phyloP scores from a whole-genome alignment of 2,888 invertebrate genomes.

The Drosophila paranaensis region DNA sequence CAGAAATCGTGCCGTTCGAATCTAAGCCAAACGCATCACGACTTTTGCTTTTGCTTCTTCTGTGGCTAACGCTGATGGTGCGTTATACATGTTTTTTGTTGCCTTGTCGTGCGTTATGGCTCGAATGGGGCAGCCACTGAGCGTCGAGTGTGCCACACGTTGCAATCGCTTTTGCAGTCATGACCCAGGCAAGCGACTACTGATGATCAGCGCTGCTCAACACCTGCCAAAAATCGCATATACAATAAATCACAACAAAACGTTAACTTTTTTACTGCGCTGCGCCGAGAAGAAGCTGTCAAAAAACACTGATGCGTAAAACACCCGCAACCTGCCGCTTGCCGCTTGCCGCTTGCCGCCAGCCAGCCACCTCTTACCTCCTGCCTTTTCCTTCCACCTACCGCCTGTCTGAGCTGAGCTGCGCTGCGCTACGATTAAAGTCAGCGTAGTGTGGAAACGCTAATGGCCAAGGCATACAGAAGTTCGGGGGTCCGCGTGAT shows the following conservation, averaged over 20 bases:
- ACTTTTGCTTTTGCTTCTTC: conserved; percentile 55
- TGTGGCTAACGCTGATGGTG: conserved; percentile 30
- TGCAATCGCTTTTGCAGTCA: conserved; percentile 57
- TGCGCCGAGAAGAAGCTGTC: conserved; percentile 57
- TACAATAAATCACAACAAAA: conserved; percentile 61
- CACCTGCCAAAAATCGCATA: conserved; percentile 67
- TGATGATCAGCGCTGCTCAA: conserved; percentile 50
- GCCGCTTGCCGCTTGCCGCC: neutral
- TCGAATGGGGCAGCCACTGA: conserved; percentile 67
- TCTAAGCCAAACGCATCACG: conserved; percentile 83
- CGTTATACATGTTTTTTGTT: conserved; percentile 44
- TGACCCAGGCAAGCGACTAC: conserved; percentile 4
- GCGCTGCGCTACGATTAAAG: conserved; percentile 74
- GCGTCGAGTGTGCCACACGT: conserved; percentile 80
- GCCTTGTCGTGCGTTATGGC: conserved; percentile 61
- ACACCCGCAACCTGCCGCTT: conserved; percentile 59
- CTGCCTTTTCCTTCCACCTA: conserved; percentile 1
- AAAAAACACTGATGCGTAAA: conserved; percentile 70
- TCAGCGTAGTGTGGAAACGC: conserved; percentile 71
- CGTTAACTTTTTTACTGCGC: conserved; percentile 9
- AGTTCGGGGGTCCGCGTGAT: conserved; percentile 63
- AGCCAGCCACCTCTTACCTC: conserved; percentile 8
- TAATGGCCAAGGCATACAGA: conserved; percentile 68
- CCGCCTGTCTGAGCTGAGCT: conserved; percentile 50
- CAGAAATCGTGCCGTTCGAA: conserved; percentile 80